Evolutionary conservation across 2,888 invertebrate species (phyloP).

Genomic region (Parnassius apollo): DNA sequence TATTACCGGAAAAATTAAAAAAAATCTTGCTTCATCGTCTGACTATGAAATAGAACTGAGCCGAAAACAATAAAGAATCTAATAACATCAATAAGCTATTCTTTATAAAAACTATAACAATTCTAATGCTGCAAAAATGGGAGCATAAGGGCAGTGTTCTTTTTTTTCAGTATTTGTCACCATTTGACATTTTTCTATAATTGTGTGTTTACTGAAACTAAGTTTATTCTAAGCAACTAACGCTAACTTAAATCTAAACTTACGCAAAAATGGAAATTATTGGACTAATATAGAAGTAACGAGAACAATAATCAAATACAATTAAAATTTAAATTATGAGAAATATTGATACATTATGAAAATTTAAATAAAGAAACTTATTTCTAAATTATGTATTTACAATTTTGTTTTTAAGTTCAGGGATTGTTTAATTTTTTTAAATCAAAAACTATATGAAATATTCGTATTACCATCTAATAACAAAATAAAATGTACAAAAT

Average conservation of each 20-base stretch:
- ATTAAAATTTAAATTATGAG: neutral
- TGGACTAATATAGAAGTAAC: neutral
- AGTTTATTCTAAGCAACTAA: constrained; percentile 16
- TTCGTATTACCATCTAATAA: too few relatives aligned
- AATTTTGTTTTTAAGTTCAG: neutral
- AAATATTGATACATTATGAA: neutral
- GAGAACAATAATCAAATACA: neutral
- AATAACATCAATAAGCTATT: too few relatives aligned
- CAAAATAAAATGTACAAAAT: too few relatives aligned
- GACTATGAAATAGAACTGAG: too few relatives aligned
- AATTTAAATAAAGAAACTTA: neutral
- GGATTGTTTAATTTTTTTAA: too few relatives aligned
- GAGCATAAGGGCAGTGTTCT: constrained; percentile 27
- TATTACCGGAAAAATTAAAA: too few relatives aligned
- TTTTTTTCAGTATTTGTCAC: constrained; percentile 11
- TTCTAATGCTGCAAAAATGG: too few relatives aligned
- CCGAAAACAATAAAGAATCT: too few relatives aligned
- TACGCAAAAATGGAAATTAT: neutral
- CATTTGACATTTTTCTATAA: neutral
- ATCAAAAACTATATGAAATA: too few relatives aligned
- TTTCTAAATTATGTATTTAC: constrained; percentile 11
- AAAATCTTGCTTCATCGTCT: too few relatives aligned
- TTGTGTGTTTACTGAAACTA: neutral
- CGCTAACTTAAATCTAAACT: constrained; percentile 1
- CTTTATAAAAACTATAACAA: too few relatives aligned